phyloP scores from a whole-genome alignment of 37 sponge, comb jelly and placozoan species.

The Hexactinellida sp. region DNA sequence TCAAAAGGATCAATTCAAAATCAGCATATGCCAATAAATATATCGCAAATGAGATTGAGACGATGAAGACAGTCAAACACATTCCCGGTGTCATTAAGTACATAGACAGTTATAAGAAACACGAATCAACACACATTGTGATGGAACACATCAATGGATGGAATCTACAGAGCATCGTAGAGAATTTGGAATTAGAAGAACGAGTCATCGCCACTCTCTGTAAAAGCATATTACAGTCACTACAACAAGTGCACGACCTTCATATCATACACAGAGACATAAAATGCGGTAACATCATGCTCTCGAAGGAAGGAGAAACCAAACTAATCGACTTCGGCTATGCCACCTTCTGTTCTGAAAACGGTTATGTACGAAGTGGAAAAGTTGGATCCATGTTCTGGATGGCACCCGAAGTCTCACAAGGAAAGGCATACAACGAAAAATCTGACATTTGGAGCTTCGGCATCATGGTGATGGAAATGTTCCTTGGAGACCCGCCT shows the following conservation, averaged over 20 bases:
- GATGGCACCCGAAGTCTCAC: neutral
- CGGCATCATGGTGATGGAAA: conserved; percentile 12
- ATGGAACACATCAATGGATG: conserved; percentile 15
- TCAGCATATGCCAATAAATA: neutral
- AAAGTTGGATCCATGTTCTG: conserved; percentile 11
- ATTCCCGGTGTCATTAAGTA: neutral
- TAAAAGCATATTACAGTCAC: neutral
- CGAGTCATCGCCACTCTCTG: neutral
- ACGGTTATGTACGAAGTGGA: neutral
- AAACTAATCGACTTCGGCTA: neutral
- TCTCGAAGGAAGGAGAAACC: neutral
- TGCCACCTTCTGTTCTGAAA: neutral
- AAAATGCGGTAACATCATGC: conserved; percentile 10
- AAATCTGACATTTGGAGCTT: conserved; percentile 10
- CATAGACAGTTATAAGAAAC: neutral
- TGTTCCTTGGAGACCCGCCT: conserved; percentile 8
- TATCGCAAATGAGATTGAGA: neutral
- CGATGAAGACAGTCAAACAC: neutral
- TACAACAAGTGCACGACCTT: neutral
- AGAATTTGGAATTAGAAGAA: conserved; percentile 14
- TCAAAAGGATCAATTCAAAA: neutral
- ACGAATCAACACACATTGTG: neutral
- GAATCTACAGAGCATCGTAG: neutral
- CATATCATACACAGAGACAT: conserved; percentile 17
- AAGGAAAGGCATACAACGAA: neutral